A percentile compares a stretch with the other conserved stretches of the same genome.
Conservation (phyloP, 2,888 invertebrate species). For the Panopea generosa region DNA sequence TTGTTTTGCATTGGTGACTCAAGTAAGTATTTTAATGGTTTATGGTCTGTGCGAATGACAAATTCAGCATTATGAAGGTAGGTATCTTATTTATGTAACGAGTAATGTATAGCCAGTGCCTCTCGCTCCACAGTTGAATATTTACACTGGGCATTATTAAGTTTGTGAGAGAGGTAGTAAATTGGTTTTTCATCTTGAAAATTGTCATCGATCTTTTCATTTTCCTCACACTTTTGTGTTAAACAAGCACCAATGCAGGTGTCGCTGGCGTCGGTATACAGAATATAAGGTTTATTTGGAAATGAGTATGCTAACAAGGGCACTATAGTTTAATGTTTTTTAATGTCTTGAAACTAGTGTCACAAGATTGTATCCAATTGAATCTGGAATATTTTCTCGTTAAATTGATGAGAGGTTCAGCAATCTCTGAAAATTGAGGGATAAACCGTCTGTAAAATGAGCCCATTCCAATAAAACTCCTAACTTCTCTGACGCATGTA, state of each 20-base stretch:
- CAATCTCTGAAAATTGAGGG: conserved; percentile 43
- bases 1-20: conserved; percentile 21
- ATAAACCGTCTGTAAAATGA: conserved; percentile 55
- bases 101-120: conserved; percentile 33
- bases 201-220: no score
- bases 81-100: conserved; percentile 19
- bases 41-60: conserved; percentile 24
- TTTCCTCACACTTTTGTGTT: conserved; percentile 9
- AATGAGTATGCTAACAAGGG: conserved; percentile 44
- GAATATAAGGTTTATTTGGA: conserved; percentile 23
- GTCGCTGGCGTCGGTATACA: conserved; percentile 49
- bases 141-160: conserved; percentile 11
- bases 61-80: conserved; percentile 33
- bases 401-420: conserved; percentile 28
- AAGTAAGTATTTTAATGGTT: no score
- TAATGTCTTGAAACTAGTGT: no score
- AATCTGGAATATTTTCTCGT: conserved; percentile 39
- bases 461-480: conserved; percentile 57
- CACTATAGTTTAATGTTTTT: conserved; percentile 42
- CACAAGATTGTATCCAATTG: no score
- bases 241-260: conserved; percentile 31
- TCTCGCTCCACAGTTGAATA: conserved; percentile 33
- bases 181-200: conserved; percentile 24
- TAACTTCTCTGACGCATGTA: conserved; percentile 39
- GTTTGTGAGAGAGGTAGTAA: conserved; percentile 31